Evolutionary conservation across 2,888 invertebrate genomes (phyloP).

Genomic region (Notocelia uddmanniana): DNA sequence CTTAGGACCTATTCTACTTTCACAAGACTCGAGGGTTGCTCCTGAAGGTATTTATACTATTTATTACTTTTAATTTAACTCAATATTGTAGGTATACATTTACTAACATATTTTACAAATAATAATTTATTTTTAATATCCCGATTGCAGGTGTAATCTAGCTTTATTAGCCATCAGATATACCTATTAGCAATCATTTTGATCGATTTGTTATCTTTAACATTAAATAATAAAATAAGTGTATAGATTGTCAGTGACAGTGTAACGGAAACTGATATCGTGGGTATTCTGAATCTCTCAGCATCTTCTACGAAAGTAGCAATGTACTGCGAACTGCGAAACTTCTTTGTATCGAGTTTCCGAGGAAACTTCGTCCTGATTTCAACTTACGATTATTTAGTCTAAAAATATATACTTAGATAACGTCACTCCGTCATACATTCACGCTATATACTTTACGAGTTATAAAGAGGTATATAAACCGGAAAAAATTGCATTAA

Average conservation of each 20-base stretch:
- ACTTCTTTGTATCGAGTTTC: not conserved
- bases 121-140: not conserved
- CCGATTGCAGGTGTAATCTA: not conserved
- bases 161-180: too few relatives aligned
- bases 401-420: not conserved
- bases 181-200: not conserved
- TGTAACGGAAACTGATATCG: not conserved
- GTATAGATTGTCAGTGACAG: not conserved
- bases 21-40: conserved; percentile 70
- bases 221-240: not conserved
- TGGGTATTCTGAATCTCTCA: not conserved
- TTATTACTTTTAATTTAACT: conserved; percentile 46
- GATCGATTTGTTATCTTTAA: not conserved
- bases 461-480: too few relatives aligned
- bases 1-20: conserved; percentile 76
- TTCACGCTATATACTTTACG: too few relatives aligned
- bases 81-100: not conserved
- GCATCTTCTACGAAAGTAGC: not conserved
- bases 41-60: conserved; percentile 75
- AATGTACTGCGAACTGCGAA: not conserved
- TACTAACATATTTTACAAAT: not conserved
- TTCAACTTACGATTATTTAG: not conserved
- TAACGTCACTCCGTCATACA: not conserved
- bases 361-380: not conserved
- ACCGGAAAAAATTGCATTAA: too few relatives aligned